A percentile compares a stretch with the other conserved stretches of the same genome.
Conservation (phyloP, 2,888 invertebrate genomes). For the Dynastes maya region DNA sequence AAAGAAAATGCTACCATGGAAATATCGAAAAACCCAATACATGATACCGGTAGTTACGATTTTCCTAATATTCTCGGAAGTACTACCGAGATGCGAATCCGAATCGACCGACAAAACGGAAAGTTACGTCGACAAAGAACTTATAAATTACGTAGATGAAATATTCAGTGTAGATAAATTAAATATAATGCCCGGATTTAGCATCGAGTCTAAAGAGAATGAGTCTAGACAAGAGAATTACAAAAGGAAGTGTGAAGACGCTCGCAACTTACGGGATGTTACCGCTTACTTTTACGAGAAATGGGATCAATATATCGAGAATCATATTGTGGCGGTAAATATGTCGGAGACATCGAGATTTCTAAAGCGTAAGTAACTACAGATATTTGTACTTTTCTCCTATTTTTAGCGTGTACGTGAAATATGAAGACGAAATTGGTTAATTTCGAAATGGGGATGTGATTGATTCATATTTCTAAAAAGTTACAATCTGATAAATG, state of each 20-base stretch:
- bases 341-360: constrained; percentile 79
- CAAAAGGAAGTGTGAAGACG: constrained; percentile 64
- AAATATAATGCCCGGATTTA: constrained; percentile 55
- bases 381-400: neutral
- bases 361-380: constrained; percentile 75
- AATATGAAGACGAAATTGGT: neutral
- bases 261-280: constrained; percentile 70
- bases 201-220: constrained; percentile 55
- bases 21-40: constrained; percentile 58
- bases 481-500: too few relatives aligned
- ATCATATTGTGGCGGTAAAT: constrained; percentile 78
- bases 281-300: constrained; percentile 75
- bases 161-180: constrained; percentile 72
- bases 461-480: too few relatives aligned
- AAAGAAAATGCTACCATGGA: constrained; percentile 63
- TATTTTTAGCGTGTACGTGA: neutral
- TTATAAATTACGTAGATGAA: constrained; percentile 75
- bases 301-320: constrained; percentile 75
- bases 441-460: too few relatives aligned
- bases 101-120: constrained; percentile 9
- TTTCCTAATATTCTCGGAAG: constrained; percentile 48
- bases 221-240: constrained; percentile 41
- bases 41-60: constrained; percentile 55
- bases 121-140: constrained; percentile 70
- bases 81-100: constrained; percentile 19